Percentiles rank a stretch among this genome's conserved stretches.
Conservation (phyloP, 2,113 vertebrate species). For the Syngnathus floridae region DNA sequence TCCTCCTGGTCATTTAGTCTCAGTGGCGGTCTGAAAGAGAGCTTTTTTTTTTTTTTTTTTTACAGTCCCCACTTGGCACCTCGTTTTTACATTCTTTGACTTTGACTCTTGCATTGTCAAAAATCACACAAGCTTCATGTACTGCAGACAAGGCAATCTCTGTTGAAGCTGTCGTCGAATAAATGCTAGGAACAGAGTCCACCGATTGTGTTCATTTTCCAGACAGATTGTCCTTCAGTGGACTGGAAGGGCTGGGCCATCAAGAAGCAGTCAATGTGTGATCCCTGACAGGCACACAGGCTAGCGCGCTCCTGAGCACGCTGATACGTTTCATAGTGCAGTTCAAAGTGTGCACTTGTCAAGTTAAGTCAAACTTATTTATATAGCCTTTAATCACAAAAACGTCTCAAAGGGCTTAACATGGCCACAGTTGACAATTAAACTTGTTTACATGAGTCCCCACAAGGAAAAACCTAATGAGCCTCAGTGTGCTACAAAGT, state of each 20-base stretch:
- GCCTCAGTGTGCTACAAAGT: constrained; percentile 52
- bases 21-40: constrained; percentile 50
- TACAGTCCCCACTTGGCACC: constrained; percentile 49
- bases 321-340: not conserved
- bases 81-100: constrained; percentile 24
- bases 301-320: constrained; percentile 2
- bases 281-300: constrained; percentile 19
- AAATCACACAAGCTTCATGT: constrained; percentile 25
- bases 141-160: constrained; percentile 15
- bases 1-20: constrained; percentile 41
- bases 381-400: too few relatives aligned
- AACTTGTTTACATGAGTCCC: constrained; percentile 46
- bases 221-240: constrained; percentile 11
- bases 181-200: constrained; percentile 24
- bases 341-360: constrained; percentile 21
- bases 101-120: constrained; percentile 12
- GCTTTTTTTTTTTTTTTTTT: constrained; percentile 36
- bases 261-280: constrained; percentile 22
- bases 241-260: constrained; percentile 9
- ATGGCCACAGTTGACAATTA: too few relatives aligned
- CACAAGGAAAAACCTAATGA: not conserved
- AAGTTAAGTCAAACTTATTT: too few relatives aligned
- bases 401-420: too few relatives aligned
- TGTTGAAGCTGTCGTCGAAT: constrained; percentile 22
- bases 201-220: constrained; percentile 28